Evolutionary conservation across 2,797 vertebrate genomes (phyloP).

Genomic region (Cirrhinus molitorella): DNA sequence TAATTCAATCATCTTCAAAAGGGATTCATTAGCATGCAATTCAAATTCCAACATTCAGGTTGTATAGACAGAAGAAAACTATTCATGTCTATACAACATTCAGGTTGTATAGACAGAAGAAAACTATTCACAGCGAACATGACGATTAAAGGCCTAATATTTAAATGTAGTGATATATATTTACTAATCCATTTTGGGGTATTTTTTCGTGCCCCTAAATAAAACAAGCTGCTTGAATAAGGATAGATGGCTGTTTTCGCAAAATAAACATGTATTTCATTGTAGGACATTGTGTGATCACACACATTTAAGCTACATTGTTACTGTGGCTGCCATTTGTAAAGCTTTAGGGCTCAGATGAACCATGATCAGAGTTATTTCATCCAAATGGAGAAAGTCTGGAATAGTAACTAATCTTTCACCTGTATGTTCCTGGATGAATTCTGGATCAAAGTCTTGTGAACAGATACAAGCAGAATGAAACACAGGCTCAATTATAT

Average conservation of each 20-base stretch:
- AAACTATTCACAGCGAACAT: neutral
- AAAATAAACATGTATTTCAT: neutral
- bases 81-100: too few species aligned
- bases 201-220: neutral
- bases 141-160: neutral
- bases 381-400: too few species aligned
- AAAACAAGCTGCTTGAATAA: neutral
- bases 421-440: too few species aligned
- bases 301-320: neutral
- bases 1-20: neutral
- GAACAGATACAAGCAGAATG: too few species aligned
- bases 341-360: neutral
- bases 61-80: neutral
- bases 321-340: neutral
- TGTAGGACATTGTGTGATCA: neutral
- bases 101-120: neutral
- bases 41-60: neutral
- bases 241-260: neutral
- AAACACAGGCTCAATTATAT: too few species aligned
- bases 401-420: too few species aligned
- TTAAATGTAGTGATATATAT: neutral
- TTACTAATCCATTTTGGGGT: neutral
- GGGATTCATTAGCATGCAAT: neutral
- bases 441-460: too few species aligned
- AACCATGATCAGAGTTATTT: neutral